A percentile compares a stretch with the other conserved stretches of the same genome.
phyloP scores from a whole-genome alignment of 2,113 vertebrate species.

The Pelecanus crispus region DNA sequence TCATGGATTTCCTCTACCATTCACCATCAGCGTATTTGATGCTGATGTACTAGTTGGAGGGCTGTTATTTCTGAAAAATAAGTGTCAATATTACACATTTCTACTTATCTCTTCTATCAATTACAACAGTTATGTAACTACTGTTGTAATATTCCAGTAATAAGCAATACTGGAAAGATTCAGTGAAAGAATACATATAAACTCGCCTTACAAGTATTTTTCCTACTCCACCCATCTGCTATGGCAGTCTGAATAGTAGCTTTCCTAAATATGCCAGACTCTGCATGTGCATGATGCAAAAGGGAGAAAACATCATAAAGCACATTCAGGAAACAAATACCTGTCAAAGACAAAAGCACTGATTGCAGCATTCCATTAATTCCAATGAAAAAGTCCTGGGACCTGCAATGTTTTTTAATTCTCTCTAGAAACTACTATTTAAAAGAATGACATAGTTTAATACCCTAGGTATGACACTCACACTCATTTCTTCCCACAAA shows the following conservation, averaged over 20 bases:
- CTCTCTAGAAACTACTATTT: not conserved
- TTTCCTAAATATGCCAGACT: not conserved
- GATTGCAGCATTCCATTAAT: not conserved
- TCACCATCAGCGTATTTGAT: not conserved
- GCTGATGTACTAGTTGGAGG: not conserved
- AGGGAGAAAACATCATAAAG: not conserved
- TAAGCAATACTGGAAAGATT: not conserved
- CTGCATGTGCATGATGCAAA: not conserved
- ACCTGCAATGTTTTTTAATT: not conserved
- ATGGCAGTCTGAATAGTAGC: not conserved
- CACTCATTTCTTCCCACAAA: not conserved
- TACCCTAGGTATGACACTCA: not conserved
- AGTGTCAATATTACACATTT: not conserved
- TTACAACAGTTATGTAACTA: not conserved
- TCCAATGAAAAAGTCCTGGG: not conserved
- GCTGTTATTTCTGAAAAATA: not conserved
- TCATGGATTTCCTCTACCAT: not conserved
- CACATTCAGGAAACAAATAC: not conserved
- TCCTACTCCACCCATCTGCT: not conserved
- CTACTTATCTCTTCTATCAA: not conserved
- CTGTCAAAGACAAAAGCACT: not conserved
- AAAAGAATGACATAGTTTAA: not conserved
- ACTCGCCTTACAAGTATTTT: not conserved
- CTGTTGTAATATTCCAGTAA: not conserved
- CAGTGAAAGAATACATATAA: not conserved